Conservation (phyloP, 2,113 vertebrate species). For the Tympanuchus pallidicinctus region DNA sequence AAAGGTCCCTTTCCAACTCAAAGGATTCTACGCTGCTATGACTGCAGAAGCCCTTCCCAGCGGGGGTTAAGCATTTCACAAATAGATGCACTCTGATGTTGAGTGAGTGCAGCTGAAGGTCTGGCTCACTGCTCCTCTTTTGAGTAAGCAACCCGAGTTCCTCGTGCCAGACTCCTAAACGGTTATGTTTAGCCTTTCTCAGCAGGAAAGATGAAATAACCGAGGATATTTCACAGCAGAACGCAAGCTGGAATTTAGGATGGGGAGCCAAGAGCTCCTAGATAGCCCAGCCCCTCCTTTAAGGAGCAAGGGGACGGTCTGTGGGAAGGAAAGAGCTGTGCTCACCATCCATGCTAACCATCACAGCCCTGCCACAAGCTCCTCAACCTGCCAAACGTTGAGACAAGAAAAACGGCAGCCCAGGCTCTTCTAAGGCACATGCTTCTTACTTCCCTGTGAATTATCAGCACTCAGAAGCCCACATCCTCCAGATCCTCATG, state of each 20-base stretch:
- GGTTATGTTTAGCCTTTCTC: constrained; percentile 41
- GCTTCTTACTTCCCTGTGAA: constrained; percentile 43
- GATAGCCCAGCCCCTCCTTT: background rate
- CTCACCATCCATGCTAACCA: background rate
- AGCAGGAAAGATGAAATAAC: constrained; percentile 22
- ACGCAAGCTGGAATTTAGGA: background rate
- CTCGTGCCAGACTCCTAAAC: constrained; percentile 26
- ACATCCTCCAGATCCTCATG: background rate
- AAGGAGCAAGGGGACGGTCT: background rate
- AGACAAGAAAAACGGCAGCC: constrained; percentile 1
- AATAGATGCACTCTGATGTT: background rate
- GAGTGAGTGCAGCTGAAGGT: constrained; percentile 41
- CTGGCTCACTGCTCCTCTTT: constrained; percentile 13
- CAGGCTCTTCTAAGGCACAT: constrained; percentile 24
- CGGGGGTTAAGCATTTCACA: background rate
- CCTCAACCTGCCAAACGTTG: constrained; percentile 37
- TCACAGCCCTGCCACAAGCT: background rate
- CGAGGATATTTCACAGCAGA: constrained; percentile 9
- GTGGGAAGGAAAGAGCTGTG: constrained; percentile 17
- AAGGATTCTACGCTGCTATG: no score
- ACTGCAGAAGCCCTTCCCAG: background rate
- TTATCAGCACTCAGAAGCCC: background rate
- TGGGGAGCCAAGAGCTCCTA: constrained; percentile 29
- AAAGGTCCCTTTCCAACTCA: no score
- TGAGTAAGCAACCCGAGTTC: background rate